A percentile compares a stretch with the other conserved stretches of the same genome.
These are phyloP conservation scores for Campylomormyrus numenius DNA, from an alignment of 2,113 vertebrate genomes.

Conservation along the genomic window DNA sequence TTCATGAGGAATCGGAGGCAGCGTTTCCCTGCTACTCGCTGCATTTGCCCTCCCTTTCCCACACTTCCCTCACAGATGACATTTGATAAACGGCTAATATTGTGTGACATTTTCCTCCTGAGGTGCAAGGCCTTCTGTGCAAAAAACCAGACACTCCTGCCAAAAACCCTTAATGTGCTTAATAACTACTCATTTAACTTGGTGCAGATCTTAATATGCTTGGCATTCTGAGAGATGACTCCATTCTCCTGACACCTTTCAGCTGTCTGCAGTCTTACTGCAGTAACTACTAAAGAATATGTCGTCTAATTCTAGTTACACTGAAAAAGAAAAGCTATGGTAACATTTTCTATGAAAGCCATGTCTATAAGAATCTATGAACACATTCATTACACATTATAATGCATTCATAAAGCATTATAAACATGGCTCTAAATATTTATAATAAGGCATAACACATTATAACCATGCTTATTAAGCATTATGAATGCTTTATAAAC, in stretches of 20 bases:
- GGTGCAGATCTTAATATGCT: neutral
- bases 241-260: neutral
- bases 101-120: neutral
- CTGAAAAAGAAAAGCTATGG: neutral
- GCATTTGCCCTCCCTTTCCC: neutral
- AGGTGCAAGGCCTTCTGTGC: neutral
- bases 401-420: neutral
- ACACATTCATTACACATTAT: neutral
- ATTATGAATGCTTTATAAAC: neutral
- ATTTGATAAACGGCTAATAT: neutral
- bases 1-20: neutral
- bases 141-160: neutral
- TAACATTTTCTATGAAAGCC: neutral
- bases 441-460: neutral
- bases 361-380: neutral
- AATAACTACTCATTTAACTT: slow-evolving; percentile 1
- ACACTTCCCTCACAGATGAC: neutral
- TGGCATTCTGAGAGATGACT: neutral
- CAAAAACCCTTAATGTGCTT: neutral
- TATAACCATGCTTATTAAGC: neutral
- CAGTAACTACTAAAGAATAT: neutral
- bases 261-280: neutral
- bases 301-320: neutral
- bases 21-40: neutral
- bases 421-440: neutral